Base-by-base conservation (phyloP, 2,113 vertebrate genomes). In the Thalassarche chlororhynchos region DNA sequence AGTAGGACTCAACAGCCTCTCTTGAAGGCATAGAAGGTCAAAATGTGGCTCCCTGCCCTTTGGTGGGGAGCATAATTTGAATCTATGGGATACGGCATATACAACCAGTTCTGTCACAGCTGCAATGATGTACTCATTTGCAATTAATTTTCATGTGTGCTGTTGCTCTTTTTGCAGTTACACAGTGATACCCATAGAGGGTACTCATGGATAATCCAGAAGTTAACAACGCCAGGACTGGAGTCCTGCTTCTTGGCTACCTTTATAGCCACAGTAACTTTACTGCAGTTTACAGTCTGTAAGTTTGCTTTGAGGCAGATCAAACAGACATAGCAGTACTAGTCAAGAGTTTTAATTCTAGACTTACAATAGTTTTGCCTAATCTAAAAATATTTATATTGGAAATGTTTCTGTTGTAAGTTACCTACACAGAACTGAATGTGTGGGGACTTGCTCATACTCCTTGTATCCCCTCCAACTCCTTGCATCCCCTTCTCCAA, bases 81-180 rank as follows among this genome's bases (percentile, higher is more conserved):
- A 18, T 11, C 6, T 36, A 5, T 17, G 25, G 11, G 25, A 6
- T 28, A 7, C 0, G 1, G 26, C 4, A 3, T 9, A 14, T 25
- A 9, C 16, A 14, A 11, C 8, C 47, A 5, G 23, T 5, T 57
- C 36, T 52, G 26, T 6, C 34, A 21, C 25, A 34, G 46, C 46
- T 8, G 23, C 40, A 38, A 5, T 15, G 4, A 8, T 3, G 23
- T 3, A 0, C 2, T 5, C 3, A 9, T 34, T 4, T 32, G 47
- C 1, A 1, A 7, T 2, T 16, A 1, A 0, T 9, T 44, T 40
- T n/a, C 49, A 0, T 1, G 17, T 0, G 23, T 2, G 14, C 16
- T 18, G 5, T 6, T 40, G 42, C 26, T 26, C 1, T 14, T 2
- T 49, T 1, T 90, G 93, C 81, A 97, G 58, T 89, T 66, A 1